phyloP scores from a whole-genome alignment of 2,113 vertebrate species.

The Leucopsar rothschildi region DNA sequence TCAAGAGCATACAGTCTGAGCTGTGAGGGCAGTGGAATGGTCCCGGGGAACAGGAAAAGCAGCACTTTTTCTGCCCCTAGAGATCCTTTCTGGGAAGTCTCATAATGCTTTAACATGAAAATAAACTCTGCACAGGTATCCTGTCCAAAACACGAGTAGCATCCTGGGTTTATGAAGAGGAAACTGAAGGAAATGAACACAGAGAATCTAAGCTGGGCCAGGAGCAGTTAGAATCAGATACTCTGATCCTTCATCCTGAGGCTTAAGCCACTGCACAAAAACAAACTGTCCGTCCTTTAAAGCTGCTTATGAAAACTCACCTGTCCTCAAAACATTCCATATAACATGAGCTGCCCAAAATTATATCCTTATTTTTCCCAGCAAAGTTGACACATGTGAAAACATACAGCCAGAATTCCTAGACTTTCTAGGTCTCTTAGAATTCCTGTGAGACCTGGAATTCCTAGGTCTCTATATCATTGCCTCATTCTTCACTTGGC shows the following conservation, averaged over 20 bases:
- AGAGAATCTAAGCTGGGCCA: background rate
- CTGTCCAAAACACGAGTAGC: background rate
- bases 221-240: background rate
- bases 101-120: background rate
- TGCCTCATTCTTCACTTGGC: background rate
- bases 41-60: background rate
- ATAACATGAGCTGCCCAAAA: too few relatives aligned
- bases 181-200: background rate
- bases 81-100: background rate
- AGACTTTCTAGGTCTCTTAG: background rate
- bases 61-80: background rate
- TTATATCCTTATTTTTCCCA: background rate
- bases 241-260: background rate
- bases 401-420: background rate
- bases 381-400: background rate
- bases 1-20: background rate
- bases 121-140: background rate
- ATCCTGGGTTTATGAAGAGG: background rate
- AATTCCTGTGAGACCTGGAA: background rate
- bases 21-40: background rate
- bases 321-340: background rate
- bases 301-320: background rate
- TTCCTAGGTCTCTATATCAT: background rate
- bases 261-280: background rate
- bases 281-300: background rate